Evolutionary conservation across 2,113 vertebrate genomes (phyloP).

Genomic region (Sceloporus tristichus): DNA sequence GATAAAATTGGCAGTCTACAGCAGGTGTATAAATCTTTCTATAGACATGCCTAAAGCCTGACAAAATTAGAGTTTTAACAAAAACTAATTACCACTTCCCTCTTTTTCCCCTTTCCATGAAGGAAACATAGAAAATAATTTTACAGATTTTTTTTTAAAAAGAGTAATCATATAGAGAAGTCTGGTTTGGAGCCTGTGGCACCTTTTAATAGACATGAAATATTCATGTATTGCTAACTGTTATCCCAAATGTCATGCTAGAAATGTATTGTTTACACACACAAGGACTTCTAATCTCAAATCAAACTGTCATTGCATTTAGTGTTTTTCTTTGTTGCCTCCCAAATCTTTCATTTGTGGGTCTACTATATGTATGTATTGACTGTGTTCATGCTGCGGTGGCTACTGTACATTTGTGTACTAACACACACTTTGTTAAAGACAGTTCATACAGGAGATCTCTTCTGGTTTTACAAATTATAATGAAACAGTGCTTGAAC

Average conservation of each 20-base stretch:
- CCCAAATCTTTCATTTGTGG: neutral
- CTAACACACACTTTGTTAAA: constrained; percentile 14
- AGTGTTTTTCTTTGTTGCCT: neutral
- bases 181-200: neutral
- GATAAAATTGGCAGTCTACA: too few relatives aligned
- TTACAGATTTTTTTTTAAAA: neutral
- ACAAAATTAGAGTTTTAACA: neutral
- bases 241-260: neutral
- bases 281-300: neutral
- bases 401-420: constrained; percentile 26
- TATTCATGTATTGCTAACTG: constrained; percentile 12
- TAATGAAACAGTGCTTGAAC: constrained; percentile 7
- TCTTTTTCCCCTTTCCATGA: neutral
- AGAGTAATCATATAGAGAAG: neutral
- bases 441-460: neutral
- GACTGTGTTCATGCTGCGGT: neutral
- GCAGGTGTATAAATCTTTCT: neutral
- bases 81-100: neutral
- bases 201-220: neutral
- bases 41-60: neutral
- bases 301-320: constrained; percentile 2
- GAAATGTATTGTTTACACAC: neutral
- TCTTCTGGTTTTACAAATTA: constrained; percentile 31
- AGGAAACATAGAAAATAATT: constrained; percentile 5
- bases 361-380: constrained; percentile 1